These are phyloP conservation scores for Pseudomyrmex gracilis DNA, from an alignment of 1,140 invertebrate genomes.

Conservation along the genomic window DNA sequence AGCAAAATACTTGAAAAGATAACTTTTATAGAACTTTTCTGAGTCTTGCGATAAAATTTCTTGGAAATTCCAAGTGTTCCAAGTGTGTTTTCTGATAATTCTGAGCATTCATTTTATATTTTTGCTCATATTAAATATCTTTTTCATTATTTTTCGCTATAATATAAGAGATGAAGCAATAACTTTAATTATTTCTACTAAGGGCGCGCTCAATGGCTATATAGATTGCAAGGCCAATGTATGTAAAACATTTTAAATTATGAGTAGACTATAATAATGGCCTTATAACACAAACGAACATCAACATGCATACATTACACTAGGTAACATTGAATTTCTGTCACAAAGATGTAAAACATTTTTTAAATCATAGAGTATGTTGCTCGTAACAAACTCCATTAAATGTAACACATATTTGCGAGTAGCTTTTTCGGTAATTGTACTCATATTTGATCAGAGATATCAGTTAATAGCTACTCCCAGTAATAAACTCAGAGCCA, in stretches of 20 bases:
- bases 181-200: conserved; percentile 30
- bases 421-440: conserved; percentile 60
- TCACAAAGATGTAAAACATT: conserved; percentile 19
- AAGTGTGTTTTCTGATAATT: too few species aligned
- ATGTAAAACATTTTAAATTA: conserved; percentile 42
- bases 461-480: conserved; percentile 67
- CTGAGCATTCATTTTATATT: neutral
- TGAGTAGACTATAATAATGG: conserved; percentile 22
- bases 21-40: too few species aligned
- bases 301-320: conserved; percentile 45
- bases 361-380: conserved; percentile 44
- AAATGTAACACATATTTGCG: conserved; percentile 40
- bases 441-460: conserved; percentile 51
- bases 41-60: too few species aligned
- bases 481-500: conserved; percentile 67
- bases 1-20: too few species aligned
- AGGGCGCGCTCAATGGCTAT: conserved; percentile 26
- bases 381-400: conserved; percentile 34
- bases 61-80: too few species aligned
- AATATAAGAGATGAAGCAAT: conserved; percentile 3
- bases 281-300: conserved; percentile 25
- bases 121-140: neutral
- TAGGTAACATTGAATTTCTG: conserved; percentile 50
- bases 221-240: conserved; percentile 54
- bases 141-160: conserved; percentile 14